Evolutionary conservation across 2,888 invertebrate species (phyloP), one percentile per base, ranked within the genome.

Genomic region (Glyphotaelius pellucidus): DNA sequence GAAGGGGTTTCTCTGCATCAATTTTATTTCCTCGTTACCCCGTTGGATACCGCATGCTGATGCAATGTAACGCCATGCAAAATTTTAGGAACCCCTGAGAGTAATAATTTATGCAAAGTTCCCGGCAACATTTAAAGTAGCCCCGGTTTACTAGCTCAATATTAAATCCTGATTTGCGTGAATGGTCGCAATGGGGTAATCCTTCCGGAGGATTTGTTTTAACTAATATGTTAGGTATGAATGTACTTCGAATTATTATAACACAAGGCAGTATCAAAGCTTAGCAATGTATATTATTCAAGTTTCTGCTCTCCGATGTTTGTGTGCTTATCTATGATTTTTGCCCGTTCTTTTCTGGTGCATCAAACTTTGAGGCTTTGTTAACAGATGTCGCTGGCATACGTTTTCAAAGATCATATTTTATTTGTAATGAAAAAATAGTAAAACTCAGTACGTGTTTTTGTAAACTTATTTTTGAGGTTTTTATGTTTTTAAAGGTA

Each of bases 331-430:
- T 25, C 25, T 67, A 19, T 2, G 67, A n/a, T 67, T 25, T 25
- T 67, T 67, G 67, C 25, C 25, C 9, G 67, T 11, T 32, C 25
- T 83, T 83, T 25, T 83, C 35, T 32, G 35, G 35, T 38, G 19
- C 25, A 38, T 83, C 35, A 25, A 32, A 15, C 35, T 83, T 83
- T 19, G 83, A 3, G 11, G 7, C 35, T 83, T 35, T 14, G 25
- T 35, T 35, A 32, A 83, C 35, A 83, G 83, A 83, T 83, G 83
- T 83, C 83, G 83, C 83, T 35, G 35, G 35, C 32, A 83, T 83
- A 35, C 67, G 25, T 25, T 67, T 67, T 67, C 19, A 5, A 52
- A 19, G 5, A 52, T 4, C 52, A 19, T 12, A 42, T 12, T 42
- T 42, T 42, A 42, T 42, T 12, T 42, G 42, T 47, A 47, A 47